Evolutionary conservation across 2,113 vertebrate species (phyloP).

Genomic region (Falco punctatus): DNA sequence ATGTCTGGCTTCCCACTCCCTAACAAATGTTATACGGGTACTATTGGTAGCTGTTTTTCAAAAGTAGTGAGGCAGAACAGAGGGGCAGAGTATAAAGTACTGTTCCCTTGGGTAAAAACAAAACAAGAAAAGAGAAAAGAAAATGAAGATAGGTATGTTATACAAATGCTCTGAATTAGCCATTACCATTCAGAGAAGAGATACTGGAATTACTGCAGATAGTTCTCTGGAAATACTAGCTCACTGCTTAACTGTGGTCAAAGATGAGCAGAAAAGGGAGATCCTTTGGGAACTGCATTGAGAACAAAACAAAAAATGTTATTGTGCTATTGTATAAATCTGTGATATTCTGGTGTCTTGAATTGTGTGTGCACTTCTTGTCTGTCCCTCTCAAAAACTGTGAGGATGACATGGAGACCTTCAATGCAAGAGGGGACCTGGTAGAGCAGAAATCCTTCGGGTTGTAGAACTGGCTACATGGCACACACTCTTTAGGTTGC

Average conservation of each 20-base stretch:
- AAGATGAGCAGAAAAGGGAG: neutral
- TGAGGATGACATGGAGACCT: neutral
- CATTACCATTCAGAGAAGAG: neutral
- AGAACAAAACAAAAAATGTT: neutral
- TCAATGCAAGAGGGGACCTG: neutral
- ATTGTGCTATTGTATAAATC: neutral
- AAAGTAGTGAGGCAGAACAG: neutral
- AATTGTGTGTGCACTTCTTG: neutral
- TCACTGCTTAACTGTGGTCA: neutral
- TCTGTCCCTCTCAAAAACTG: neutral
- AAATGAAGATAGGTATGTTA: neutral
- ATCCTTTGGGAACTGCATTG: neutral
- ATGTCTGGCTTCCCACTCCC: neutral
- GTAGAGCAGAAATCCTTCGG: neutral
- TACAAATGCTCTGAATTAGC: neutral
- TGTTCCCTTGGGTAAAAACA: neutral
- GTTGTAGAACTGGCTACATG: accelerated
- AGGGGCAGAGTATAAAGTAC: neutral
- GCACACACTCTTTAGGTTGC: neutral
- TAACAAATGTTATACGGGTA: neutral
- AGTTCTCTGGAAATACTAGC: neutral
- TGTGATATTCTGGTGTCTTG: neutral
- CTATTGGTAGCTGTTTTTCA: neutral
- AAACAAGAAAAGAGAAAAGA: neutral
- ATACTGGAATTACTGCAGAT: neutral